Conservation (phyloP, 2,797 vertebrate genomes). For the Acrossocheilus fasciatus region DNA sequence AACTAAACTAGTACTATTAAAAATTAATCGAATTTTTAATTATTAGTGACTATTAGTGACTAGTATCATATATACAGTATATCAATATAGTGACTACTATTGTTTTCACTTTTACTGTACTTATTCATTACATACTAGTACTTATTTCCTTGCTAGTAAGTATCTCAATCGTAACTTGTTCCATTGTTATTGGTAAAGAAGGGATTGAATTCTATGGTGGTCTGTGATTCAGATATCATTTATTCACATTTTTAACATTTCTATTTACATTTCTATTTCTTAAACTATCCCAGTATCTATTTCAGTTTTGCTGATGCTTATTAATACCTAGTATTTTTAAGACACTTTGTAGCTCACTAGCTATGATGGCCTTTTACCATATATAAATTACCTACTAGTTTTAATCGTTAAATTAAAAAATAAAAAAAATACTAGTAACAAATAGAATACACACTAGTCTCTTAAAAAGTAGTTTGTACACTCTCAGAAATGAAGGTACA, state of each 20-base stretch:
- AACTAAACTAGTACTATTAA: neutral
- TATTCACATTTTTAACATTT: neutral
- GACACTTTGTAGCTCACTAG: neutral
- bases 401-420: neutral
- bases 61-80: neutral
- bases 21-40: neutral
- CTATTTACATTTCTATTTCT: neutral
- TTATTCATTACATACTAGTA: neutral
- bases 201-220: neutral
- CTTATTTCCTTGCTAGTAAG: neutral
- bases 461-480: neutral
- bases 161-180: too few relatives aligned
- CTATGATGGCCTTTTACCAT: neutral
- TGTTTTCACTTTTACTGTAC: neutral
- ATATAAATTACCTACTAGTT: neutral
- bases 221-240: neutral
- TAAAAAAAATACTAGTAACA: neutral
- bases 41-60: neutral
- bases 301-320: neutral
- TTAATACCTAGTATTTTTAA: neutral
- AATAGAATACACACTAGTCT: neutral
- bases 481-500: too few relatives aligned
- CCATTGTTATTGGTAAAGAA: neutral
- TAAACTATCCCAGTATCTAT: neutral
- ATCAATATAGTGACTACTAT: neutral